These are phyloP conservation scores for Hydrocynus forskahlii DNA, from an alignment of 2,797 vertebrate genomes.

Conservation along the genomic window DNA sequence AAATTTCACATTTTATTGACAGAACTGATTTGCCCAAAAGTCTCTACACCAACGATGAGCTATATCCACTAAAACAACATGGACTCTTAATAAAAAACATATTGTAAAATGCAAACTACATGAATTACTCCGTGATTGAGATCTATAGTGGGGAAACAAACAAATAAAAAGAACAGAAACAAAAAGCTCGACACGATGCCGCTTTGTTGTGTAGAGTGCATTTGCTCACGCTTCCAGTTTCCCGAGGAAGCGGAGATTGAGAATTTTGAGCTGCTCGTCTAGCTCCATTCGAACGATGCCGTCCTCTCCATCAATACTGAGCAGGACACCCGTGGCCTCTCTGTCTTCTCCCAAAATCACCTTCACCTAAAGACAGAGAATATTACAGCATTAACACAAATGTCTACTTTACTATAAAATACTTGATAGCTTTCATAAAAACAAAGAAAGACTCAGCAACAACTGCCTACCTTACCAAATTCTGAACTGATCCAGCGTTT, in stretches of 20 bases:
- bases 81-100: slow-evolving; percentile 27
- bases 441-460: not conserved
- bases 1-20: slow-evolving; percentile 72
- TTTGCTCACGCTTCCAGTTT: slow-evolving; percentile 84
- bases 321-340: slow-evolving; percentile 88
- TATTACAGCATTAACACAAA: not conserved
- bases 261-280: slow-evolving; percentile 91
- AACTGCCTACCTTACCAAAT: not conserved
- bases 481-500: no score
- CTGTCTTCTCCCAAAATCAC: slow-evolving; percentile 93
- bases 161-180: slow-evolving; percentile 13
- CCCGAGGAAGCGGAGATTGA: slow-evolving; percentile 92
- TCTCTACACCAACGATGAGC: slow-evolving; percentile 35
- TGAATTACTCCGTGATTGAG: slow-evolving; percentile 4
- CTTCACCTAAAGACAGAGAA: slow-evolving; percentile 82
- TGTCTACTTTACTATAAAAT: not conserved
- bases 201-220: slow-evolving; percentile 19
- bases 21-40: slow-evolving; percentile 46
- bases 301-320: slow-evolving; percentile 93
- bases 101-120: slow-evolving; percentile 36
- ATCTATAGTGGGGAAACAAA: slow-evolving; percentile 5
- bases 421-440: not conserved
- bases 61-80: slow-evolving; percentile 55
- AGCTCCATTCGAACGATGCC: slow-evolving; percentile 94
- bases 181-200: not conserved